phyloP scores from a whole-genome alignment of 2,797 vertebrate genomes.

The Cirrhinus molitorella region DNA sequence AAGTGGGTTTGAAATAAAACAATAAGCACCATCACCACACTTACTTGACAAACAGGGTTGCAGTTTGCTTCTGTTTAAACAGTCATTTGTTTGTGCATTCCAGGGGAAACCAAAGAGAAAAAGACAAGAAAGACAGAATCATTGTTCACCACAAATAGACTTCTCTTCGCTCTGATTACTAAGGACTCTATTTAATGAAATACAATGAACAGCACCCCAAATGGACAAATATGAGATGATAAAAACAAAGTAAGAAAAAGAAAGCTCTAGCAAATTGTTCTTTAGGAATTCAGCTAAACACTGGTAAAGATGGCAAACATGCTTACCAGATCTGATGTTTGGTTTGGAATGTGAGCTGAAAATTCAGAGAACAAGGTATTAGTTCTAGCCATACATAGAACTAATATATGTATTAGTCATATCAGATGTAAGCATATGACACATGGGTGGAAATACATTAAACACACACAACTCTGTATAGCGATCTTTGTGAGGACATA shows the following conservation, averaged over 20 bases:
- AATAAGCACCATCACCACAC: constrained; percentile 28
- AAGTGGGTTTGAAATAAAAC: not conserved
- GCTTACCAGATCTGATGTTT: constrained; percentile 53
- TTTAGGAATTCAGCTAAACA: not conserved
- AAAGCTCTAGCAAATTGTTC: not conserved
- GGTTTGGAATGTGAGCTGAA: constrained; percentile 51
- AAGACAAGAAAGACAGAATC: constrained; percentile 45
- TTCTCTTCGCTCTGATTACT: not conserved
- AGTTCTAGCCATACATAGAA: constrained; percentile 18
- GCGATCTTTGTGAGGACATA: too few species aligned
- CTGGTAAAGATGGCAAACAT: not conserved
- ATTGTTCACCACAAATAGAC: constrained; percentile 34
- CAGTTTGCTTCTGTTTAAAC: constrained; percentile 30
- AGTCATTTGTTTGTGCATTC: constrained; percentile 5
- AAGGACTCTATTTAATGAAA: constrained; percentile 8
- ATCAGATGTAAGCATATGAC: not conserved
- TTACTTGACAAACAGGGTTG: constrained; percentile 58
- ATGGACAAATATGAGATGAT: constrained; percentile 53
- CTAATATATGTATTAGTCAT: too few species aligned
- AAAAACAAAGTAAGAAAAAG: not conserved
- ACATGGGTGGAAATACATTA: not conserved
- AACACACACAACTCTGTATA: too few species aligned
- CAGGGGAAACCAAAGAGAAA: constrained; percentile 7
- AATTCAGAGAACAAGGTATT: constrained; percentile 23
- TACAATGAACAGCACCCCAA: constrained; percentile 71